These are phyloP conservation scores for Rhinichthys klamathensis DNA, from an alignment of 2,113 vertebrate species.

Conservation along the genomic window DNA sequence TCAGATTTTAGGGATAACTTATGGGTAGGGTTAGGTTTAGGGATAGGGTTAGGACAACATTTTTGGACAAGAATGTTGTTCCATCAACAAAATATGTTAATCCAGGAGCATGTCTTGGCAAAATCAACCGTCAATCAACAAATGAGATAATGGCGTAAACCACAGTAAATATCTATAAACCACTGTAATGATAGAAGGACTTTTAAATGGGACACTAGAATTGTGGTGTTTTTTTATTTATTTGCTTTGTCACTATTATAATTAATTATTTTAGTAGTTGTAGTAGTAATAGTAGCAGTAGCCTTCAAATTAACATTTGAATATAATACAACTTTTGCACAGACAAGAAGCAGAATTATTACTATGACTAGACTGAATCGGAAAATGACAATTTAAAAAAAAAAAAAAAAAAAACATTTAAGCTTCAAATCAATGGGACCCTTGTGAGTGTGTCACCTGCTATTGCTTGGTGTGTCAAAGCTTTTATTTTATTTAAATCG, in stretches of 20 bases:
- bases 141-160: background rate
- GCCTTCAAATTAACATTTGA: background rate
- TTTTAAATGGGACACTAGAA: background rate
- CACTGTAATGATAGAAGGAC: background rate
- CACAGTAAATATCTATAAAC: background rate
- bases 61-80: too few relatives aligned
- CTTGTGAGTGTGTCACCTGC: background rate
- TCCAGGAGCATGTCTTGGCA: too few relatives aligned
- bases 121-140: background rate
- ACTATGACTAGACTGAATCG: background rate
- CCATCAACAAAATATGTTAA: too few relatives aligned
- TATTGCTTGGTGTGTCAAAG: background rate
- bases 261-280: background rate
- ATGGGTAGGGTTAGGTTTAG: too few relatives aligned
- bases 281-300: background rate
- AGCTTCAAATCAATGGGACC: background rate
- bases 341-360: background rate
- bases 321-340: background rate
- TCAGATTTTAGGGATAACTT: too few relatives aligned
- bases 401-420: background rate
- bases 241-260: background rate
- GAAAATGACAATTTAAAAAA: background rate
- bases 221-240: too few relatives aligned
- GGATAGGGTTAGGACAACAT: too few relatives aligned
- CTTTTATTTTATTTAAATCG: too few relatives aligned